Evolutionary conservation across 2,113 vertebrate genomes (phyloP).

Genomic region (Actinemys pallida): DNA sequence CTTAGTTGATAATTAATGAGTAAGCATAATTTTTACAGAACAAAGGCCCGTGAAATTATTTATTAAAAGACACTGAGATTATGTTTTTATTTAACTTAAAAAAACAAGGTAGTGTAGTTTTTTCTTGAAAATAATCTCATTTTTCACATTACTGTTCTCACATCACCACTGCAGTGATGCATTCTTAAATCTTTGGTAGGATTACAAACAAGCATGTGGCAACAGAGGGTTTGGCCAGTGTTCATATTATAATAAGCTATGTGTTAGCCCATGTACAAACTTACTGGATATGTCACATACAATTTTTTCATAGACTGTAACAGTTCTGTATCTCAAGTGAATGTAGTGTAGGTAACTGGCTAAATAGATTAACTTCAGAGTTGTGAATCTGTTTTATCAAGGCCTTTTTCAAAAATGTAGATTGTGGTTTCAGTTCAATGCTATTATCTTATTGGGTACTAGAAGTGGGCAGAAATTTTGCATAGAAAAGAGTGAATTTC

Average conservation of each 20-base stretch:
- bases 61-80: not conserved
- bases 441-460: not conserved
- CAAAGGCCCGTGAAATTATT: not conserved
- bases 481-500: not conserved
- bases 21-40: not conserved
- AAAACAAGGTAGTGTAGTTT: not conserved
- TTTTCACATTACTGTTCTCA: not conserved
- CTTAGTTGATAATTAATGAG: not conserved
- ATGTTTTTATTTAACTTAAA: not conserved
- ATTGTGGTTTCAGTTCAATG: not conserved
- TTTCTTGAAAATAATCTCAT: not conserved
- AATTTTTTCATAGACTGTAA: accelerated
- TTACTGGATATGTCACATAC: not conserved
- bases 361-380: not conserved
- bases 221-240: not conserved
- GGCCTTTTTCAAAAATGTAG: not conserved
- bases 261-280: not conserved
- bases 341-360: not conserved
- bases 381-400: not conserved
- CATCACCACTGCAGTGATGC: not conserved
- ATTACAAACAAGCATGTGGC: not conserved
- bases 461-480: not conserved
- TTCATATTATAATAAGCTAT: not conserved
- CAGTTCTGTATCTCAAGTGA: not conserved
- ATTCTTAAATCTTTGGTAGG: not conserved